Evolutionary conservation across 2,797 vertebrate species (phyloP).

Genomic region (Anisognathus igniventris): DNA sequence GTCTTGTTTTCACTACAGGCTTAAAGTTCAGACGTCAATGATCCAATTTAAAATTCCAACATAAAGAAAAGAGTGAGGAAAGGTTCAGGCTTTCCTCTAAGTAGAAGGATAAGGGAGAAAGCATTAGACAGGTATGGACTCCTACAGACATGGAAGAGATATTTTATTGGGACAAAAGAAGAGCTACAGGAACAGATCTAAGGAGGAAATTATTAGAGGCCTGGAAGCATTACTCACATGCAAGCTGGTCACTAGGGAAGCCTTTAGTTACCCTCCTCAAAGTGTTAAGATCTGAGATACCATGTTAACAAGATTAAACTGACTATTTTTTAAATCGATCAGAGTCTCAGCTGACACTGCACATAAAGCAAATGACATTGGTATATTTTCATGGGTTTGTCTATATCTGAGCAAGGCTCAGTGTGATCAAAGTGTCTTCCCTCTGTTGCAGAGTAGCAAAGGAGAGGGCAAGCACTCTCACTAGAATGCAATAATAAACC

Average conservation of each 20-base stretch:
- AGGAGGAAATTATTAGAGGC: neutral
- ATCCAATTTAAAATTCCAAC: neutral
- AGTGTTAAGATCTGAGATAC: slow-evolving; percentile 15
- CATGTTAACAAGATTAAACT: slow-evolving; percentile 18
- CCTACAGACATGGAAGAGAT: neutral
- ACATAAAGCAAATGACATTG: neutral
- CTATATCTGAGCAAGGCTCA: neutral
- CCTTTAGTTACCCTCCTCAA: slow-evolving; percentile 16
- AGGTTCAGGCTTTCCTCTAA: neutral
- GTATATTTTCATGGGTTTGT: neutral
- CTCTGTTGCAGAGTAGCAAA: neutral
- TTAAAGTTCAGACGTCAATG: neutral
- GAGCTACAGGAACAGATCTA: neutral
- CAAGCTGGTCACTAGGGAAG: neutral
- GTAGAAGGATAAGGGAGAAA: neutral
- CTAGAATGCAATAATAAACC: neutral
- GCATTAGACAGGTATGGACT: neutral
- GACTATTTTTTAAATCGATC: neutral
- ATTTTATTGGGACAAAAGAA: neutral
- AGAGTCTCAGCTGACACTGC: neutral
- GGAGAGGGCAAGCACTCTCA: neutral
- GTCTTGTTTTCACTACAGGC: neutral
- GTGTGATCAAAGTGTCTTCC: neutral
- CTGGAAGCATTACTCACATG: neutral
- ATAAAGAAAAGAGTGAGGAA: neutral